Evolutionary conservation across 1,140 invertebrate species (phyloP).

Genomic region (Microvelia longipes): DNA sequence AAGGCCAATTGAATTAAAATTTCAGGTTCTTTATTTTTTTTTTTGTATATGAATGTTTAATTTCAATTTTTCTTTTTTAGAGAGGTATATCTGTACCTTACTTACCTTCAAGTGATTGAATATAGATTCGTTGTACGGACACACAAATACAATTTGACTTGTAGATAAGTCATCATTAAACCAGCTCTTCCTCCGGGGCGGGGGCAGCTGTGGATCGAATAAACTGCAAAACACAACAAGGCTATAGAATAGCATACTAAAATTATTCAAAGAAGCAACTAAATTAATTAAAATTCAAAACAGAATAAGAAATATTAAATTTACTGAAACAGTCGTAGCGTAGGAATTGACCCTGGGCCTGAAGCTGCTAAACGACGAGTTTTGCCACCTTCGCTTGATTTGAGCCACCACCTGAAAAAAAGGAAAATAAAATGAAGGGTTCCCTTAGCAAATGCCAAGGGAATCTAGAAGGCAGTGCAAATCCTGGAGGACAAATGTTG

Average conservation of each 20-base stretch:
- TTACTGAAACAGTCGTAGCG: conserved; percentile 69
- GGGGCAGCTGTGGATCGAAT: conserved; percentile 20
- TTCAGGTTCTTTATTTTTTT: too few relatives aligned
- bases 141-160: too few relatives aligned
- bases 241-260: not conserved
- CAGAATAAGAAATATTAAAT: conserved; percentile 27
- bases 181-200: conserved; percentile 19
- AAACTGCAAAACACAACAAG: conserved; percentile 18
- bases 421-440: not conserved
- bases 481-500: too few relatives aligned
- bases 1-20: too few relatives aligned
- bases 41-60: too few relatives aligned
- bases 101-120: too few relatives aligned
- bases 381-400: conserved; percentile 60
- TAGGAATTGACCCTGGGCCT: conserved; percentile 61
- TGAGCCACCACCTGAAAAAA: conserved; percentile 49
- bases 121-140: too few relatives aligned
- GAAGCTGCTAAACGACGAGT: conserved; percentile 36
- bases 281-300: not conserved
- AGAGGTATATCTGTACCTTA: too few relatives aligned
- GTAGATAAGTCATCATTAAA: conserved; percentile 13
- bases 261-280: not conserved
- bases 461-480: too few relatives aligned
- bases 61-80: too few relatives aligned
- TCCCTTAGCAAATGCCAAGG: too few relatives aligned